Conservation (phyloP, 2,797 vertebrate genomes). For the Schizothorax lantsangensis region DNA sequence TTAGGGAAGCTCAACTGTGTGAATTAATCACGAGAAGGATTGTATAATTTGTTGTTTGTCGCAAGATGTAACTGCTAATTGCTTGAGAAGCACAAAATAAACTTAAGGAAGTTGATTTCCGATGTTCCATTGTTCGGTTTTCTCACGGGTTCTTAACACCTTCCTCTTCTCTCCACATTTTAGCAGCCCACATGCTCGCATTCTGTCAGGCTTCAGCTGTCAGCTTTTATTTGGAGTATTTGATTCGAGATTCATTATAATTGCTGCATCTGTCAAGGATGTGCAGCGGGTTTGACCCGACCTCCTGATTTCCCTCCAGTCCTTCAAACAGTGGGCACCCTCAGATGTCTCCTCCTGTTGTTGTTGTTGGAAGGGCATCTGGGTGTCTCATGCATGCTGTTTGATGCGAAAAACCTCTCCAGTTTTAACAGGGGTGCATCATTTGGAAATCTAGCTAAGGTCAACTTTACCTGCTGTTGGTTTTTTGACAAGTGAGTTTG, state of each 20-base stretch:
- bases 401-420: conserved; percentile 29
- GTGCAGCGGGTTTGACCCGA: not conserved
- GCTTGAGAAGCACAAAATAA: conserved; percentile 28
- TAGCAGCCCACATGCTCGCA: conserved; percentile 2
- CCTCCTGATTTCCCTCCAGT: conserved; percentile 18
- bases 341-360: not conserved
- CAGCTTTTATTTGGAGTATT: conserved; percentile 15
- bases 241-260: conserved; percentile 17
- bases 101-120: conserved; percentile 26
- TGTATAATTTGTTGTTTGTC: not conserved
- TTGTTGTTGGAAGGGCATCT: conserved; percentile 15
- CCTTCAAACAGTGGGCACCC: conserved; percentile 11
- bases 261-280: conserved; percentile 29
- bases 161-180: conserved; percentile 15
- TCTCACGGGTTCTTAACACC: conserved; percentile 14
- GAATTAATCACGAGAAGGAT: conserved; percentile 9
- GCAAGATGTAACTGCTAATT: conserved; percentile 21
- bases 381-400: conserved; percentile 37
- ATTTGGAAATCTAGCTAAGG: conserved; percentile 40
- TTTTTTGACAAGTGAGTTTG: conserved; percentile 32
- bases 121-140: conserved; percentile 18
- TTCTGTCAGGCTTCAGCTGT: conserved; percentile 34
- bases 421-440: conserved; percentile 8
- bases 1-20: not conserved
- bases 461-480: conserved; percentile 12